A percentile compares a stretch with the other conserved stretches of the same genome.
Conservation (phyloP, 2,888 invertebrate species). For the Melieria picta region DNA sequence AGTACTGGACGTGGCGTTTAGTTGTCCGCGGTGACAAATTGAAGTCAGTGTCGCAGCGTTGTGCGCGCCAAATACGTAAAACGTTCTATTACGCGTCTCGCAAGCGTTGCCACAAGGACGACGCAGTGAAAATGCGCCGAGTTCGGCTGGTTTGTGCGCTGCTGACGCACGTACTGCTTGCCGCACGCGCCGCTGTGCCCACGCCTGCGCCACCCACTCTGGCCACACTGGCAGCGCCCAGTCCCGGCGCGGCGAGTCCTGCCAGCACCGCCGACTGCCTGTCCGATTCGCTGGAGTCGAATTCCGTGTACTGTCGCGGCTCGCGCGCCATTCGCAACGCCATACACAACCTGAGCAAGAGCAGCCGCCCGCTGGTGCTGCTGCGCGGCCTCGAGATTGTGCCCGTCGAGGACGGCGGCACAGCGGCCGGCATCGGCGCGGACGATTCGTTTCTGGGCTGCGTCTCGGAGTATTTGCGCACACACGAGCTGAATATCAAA, state of each 20-base stretch:
- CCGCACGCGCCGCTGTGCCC: background rate
- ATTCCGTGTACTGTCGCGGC: slow-evolving; percentile 67
- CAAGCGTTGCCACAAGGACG: background rate
- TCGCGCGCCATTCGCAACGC: slow-evolving; percentile 68
- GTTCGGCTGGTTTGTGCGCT: background rate
- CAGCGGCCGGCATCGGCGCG: slow-evolving; percentile 6
- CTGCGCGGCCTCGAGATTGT: slow-evolving; percentile 64
- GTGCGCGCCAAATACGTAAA: background rate
- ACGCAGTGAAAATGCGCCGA: background rate
- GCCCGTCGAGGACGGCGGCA: slow-evolving; percentile 52
- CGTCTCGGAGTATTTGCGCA: slow-evolving; percentile 75
- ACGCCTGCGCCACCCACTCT: background rate
- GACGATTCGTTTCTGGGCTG: slow-evolving; percentile 64
- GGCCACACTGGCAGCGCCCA: slow-evolving; percentile 3
- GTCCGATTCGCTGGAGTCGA: slow-evolving; percentile 55
- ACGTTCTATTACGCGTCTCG: background rate
- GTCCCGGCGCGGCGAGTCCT: background rate
- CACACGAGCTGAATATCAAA: slow-evolving; percentile 78
- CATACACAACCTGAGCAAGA: slow-evolving; percentile 68
- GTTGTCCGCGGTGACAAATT: slow-evolving; percentile 29
- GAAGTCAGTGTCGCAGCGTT: slow-evolving; percentile 6
- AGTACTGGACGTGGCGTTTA: slow-evolving; percentile 9
- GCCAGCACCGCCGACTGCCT: slow-evolving; percentile 34
- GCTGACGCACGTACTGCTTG: background rate
- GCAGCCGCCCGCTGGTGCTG: slow-evolving; percentile 56